phyloP scores from a whole-genome alignment of 2,797 vertebrate genomes.

The Setipinna tenuifilis region DNA sequence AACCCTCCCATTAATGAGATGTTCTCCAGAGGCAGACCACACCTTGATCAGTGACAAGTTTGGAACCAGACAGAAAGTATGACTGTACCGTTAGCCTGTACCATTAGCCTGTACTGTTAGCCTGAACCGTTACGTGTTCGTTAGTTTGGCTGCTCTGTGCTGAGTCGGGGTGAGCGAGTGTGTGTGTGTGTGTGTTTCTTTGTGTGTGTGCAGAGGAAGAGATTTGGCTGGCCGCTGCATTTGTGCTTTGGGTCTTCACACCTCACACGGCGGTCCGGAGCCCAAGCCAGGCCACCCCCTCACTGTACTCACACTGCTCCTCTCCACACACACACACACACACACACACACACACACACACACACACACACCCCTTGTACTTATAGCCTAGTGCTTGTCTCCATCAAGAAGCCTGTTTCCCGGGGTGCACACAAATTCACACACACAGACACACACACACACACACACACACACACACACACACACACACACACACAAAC shows the following conservation, averaged over 20 bases:
- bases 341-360: too few species aligned
- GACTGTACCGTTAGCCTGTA: not conserved
- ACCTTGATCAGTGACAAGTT: not conserved
- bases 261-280: not conserved
- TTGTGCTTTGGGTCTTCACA: conserved; percentile 12
- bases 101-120: not conserved
- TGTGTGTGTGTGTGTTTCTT: not conserved
- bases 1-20: not conserved
- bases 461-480: too few species aligned
- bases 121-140: not conserved
- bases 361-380: too few species aligned
- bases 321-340: too few species aligned
- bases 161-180: not conserved
- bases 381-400: conserved; percentile 18
- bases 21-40: not conserved
- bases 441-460: too few species aligned
- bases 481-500: too few species aligned
- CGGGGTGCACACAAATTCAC: too few species aligned
- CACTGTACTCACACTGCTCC: not conserved
- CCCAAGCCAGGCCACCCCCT: not conserved
- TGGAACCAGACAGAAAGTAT: not conserved
- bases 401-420: conserved; percentile 58
- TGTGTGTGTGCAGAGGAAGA: not conserved
- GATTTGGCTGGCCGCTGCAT: not conserved
- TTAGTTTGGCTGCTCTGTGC: not conserved